Conservation (phyloP, 1,140 invertebrate species). For the Meloidogyne floridensis region DNA sequence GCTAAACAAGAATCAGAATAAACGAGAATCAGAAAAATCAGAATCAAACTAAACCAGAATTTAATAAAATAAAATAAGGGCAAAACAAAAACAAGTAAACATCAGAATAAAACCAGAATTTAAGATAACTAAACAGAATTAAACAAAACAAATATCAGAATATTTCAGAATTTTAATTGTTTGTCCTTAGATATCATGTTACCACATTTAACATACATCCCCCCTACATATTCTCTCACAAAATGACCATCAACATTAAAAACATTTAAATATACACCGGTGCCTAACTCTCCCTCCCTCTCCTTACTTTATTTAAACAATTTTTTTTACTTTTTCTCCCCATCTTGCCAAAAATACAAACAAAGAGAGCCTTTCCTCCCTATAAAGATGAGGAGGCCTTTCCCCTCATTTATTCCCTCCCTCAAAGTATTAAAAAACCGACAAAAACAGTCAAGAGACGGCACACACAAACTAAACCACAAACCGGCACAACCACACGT, state of each 20-base stretch:
- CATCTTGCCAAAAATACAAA: neutral
- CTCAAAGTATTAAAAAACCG: neutral
- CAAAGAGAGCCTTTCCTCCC: neutral
- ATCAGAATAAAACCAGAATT: neutral
- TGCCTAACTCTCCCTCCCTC: neutral
- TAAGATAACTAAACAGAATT: constrained; percentile 12
- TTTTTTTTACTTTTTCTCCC: neutral
- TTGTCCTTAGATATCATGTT: neutral
- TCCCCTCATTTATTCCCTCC: neutral
- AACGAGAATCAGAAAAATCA: neutral
- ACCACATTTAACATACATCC: neutral
- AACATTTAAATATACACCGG: neutral
- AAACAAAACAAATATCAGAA: neutral
- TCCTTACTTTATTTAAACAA: neutral
- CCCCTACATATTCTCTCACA: neutral
- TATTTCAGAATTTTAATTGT: neutral
- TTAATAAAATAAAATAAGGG: neutral
- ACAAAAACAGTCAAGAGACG: neutral
- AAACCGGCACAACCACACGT: neutral
- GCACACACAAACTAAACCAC: neutral
- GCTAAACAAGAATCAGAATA: neutral
- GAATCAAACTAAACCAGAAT: neutral
- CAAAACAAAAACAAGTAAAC: neutral
- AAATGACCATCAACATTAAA: constrained; percentile 1
- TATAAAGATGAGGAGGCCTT: neutral